Evolutionary conservation across 2,888 invertebrate genomes (phyloP), one percentile per base, ranked within the genome.

Genomic region (Drosophila pegasa): DNA sequence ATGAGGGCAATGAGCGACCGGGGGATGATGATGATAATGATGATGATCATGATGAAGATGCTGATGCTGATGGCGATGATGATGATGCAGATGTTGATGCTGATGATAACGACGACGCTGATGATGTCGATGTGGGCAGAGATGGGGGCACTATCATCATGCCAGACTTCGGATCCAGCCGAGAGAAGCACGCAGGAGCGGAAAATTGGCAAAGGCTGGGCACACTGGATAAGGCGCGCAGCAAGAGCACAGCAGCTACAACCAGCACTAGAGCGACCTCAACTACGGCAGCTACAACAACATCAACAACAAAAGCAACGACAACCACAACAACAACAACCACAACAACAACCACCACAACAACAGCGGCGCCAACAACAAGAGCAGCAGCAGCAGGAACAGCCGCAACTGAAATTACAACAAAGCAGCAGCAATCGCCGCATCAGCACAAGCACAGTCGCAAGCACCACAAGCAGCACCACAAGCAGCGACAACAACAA

Each of bases 191-290:
- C 63, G 68, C 27, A 2, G 41, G 22, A 64, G 78, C 73, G 9
- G 78, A 80, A 48, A 81, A 81, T 66, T 88, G 85, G 83, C 76
- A 87, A 56, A 79, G 78, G 62, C 71, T 88, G 56, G 89, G 80
- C 37, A 85, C 80, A 14, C 54, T 87, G 37, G 79, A 77, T 31
- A 88, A 88, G 67, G 68, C 61, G 27, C 75, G 71, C 25, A 71
- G 57, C 51, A 60, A 66, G 60, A 50, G 50, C 10, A 31, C 47
- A 18, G 3, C 47, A 14, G 59, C 57, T 51, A 41, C 56, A 38
- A 27, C 68, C 1, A 51, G 54, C 25, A 63, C 62, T 33, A 56
- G 69, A 14, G 60, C 68, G 20, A 54, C 67, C 40, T 56, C 69
- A 22, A 56, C 68, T 27, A 47, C 68, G 7, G 65, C 71, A 20